phyloP scores from a whole-genome alignment of 1,140 invertebrate genomes.

The Drosophila chauvacae region DNA sequence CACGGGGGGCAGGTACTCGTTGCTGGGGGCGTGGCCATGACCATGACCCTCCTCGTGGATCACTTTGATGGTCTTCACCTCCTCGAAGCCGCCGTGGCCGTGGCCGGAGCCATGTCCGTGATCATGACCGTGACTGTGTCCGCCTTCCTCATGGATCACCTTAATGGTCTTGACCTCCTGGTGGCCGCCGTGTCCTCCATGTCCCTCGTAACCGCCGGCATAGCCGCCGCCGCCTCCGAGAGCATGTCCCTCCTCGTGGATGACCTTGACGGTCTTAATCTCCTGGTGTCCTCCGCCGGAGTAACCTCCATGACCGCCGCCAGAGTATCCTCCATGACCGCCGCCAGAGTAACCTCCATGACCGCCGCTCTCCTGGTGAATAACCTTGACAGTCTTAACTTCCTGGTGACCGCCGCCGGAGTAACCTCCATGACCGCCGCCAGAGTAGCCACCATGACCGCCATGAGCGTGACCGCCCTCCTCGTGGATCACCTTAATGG shows the following conservation, averaged over 20 bases:
- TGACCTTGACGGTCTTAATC: slow-evolving; percentile 68
- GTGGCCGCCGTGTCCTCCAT: slow-evolving; percentile 44
- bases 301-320: slow-evolving; percentile 27
- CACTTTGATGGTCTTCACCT: slow-evolving; percentile 74
- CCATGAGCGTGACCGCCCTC: slow-evolving; percentile 52
- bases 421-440: background rate
- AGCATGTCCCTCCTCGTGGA: slow-evolving; percentile 58
- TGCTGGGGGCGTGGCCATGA: slow-evolving; percentile 40
- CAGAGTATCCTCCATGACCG: slow-evolving; percentile 23
- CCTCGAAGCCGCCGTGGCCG: slow-evolving; percentile 46
- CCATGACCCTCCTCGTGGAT: slow-evolving; percentile 69
- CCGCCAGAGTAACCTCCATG: slow-evolving; percentile 33
- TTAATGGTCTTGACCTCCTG: slow-evolving; percentile 71
- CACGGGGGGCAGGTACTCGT: slow-evolving; percentile 57
- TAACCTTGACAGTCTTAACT: slow-evolving; percentile 62
- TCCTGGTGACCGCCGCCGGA: slow-evolving; percentile 23
- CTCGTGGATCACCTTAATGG: slow-evolving; percentile 75
- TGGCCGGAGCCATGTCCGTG: slow-evolving; percentile 1
- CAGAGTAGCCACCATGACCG: slow-evolving; percentile 48
- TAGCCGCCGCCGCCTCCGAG: slow-evolving; percentile 45
- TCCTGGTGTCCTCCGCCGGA: slow-evolving; percentile 52
- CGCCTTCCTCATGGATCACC: slow-evolving; percentile 73
- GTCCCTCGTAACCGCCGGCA: slow-evolving; percentile 40
- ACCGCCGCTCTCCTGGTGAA: slow-evolving; percentile 48
- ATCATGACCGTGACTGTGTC: slow-evolving; percentile 29